A percentile compares a stretch with the other conserved stretches of the same genome.
Evolutionary conservation across 2,888 invertebrate genomes (phyloP).

Genomic region (Dione vanillae): DNA sequence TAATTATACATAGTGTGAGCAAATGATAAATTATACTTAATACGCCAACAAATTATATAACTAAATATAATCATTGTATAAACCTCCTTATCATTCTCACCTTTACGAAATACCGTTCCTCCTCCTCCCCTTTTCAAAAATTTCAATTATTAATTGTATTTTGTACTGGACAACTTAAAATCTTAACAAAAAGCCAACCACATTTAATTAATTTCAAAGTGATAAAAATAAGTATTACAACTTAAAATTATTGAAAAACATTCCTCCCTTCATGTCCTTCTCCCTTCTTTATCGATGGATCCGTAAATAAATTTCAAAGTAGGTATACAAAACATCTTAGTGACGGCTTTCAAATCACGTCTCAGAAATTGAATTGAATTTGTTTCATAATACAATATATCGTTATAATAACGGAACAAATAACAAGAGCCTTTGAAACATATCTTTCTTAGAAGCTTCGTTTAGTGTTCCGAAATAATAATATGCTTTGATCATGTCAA

Average conservation of each 20-base stretch:
- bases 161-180: too few relatives aligned
- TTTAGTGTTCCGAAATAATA: conserved; percentile 16
- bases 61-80: conserved; percentile 1
- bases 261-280: too few relatives aligned
- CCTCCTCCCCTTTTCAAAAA: too few relatives aligned
- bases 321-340: not conserved
- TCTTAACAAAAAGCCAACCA: too few relatives aligned
- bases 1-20: not conserved
- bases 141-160: too few relatives aligned
- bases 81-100: conserved; percentile 8
- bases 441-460: conserved; percentile 14
- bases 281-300: not conserved
- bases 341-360: not conserved
- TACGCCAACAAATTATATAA: not conserved
- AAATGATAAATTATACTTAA: conserved; percentile 1
- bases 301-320: conserved; percentile 3
- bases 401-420: conserved; percentile 7
- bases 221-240: too few relatives aligned
- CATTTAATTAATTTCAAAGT: too few relatives aligned
- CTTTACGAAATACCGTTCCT: not conserved
- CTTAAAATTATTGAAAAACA: too few relatives aligned
- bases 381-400: conserved; percentile 4
- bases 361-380: conserved; percentile 12
- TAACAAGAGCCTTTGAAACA: conserved; percentile 18
- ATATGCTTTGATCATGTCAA: conserved; percentile 22